These are phyloP conservation scores for Poecile atricapillus DNA, from an alignment of 2,113 vertebrate species.

Conservation along the genomic window DNA sequence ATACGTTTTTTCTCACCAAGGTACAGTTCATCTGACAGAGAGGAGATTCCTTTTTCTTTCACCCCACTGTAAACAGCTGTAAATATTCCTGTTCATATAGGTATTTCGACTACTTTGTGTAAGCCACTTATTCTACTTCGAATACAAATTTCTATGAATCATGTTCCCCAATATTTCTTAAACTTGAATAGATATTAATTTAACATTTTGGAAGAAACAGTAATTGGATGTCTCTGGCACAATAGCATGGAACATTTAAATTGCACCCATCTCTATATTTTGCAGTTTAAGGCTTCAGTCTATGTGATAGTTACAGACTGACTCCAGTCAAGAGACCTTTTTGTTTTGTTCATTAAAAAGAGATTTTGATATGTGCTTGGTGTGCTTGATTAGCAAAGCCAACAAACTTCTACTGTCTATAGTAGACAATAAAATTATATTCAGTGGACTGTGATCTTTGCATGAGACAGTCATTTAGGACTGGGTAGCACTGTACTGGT, in stretches of 20 bases:
- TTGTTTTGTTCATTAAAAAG: slow-evolving; percentile 8
- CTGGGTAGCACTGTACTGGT: background rate
- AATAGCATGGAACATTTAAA: background rate
- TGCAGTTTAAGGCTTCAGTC: background rate
- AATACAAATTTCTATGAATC: background rate
- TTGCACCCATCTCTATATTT: background rate
- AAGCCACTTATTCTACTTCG: background rate
- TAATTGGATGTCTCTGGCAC: background rate
- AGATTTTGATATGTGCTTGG: background rate
- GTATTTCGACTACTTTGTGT: background rate
- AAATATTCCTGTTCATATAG: background rate
- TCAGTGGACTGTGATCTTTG: slow-evolving; percentile 17
- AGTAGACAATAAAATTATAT: slow-evolving; percentile 34
- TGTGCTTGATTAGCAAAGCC: background rate
- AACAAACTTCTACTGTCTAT: background rate
- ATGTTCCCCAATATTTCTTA: background rate
- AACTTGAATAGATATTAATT: background rate
- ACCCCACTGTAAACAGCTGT: background rate
- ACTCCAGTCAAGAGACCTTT: background rate
- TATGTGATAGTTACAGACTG: background rate
- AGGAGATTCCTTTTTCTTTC: background rate
- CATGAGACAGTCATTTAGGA: background rate
- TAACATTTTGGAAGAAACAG: background rate
- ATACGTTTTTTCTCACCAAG: background rate
- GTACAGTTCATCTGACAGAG: background rate